phyloP scores from a whole-genome alignment of 2,113 vertebrate species.

The Sebastes fasciatus region DNA sequence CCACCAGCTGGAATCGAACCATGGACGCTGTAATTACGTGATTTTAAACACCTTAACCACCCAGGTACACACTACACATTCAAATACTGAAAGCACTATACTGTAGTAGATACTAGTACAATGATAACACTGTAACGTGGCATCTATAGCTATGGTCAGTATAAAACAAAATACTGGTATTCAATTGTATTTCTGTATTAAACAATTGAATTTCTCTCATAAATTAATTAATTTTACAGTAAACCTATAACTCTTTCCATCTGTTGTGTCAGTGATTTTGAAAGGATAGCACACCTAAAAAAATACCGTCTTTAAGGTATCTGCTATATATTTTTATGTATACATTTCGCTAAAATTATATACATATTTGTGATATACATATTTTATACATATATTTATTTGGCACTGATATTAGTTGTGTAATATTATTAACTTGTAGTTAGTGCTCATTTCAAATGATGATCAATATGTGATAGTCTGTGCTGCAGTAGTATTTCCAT shows the following conservation, averaged over 20 bases:
- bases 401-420: background rate
- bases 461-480: background rate
- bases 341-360: background rate
- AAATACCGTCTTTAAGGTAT: background rate
- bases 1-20: too few relatives aligned
- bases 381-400: background rate
- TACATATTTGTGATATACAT: background rate
- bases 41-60: background rate
- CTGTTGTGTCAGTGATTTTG: background rate
- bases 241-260: background rate
- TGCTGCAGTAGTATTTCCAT: slow-evolving; percentile 65
- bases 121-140: background rate
- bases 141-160: background rate
- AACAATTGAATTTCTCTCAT: background rate
- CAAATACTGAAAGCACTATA: background rate
- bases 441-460: background rate
- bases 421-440: background rate
- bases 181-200: background rate
- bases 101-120: background rate
- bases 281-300: background rate
- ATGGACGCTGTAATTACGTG: background rate
- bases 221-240: background rate
- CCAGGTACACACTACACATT: background rate
- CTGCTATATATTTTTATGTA: background rate
- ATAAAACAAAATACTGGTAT: background rate